Evolutionary conservation across 2,113 vertebrate species (phyloP).

Genomic region (Neoarius graeffei): DNA sequence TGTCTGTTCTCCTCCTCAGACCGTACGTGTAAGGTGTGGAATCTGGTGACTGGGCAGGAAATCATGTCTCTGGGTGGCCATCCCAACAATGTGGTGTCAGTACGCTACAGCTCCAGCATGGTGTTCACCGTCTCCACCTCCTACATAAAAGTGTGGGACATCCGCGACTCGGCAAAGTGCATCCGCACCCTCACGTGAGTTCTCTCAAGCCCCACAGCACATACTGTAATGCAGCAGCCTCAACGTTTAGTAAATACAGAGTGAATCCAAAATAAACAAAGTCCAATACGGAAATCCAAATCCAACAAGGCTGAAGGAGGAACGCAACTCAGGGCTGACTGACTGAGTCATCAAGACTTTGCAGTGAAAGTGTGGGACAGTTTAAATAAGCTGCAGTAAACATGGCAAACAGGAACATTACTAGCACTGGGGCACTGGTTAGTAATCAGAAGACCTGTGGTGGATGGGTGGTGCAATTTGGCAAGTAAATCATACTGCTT

Average conservation of each 20-base stretch:
- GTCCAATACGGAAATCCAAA: not conserved
- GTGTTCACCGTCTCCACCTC: conserved; percentile 97
- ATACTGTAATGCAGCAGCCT: not conserved
- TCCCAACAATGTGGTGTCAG: conserved; percentile 91
- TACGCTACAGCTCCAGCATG: conserved; percentile 93
- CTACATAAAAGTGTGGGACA: conserved; percentile 98
- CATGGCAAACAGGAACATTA: not conserved
- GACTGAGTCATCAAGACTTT: not conserved
- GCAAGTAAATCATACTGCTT: not conserved
- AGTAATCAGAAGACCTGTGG: not conserved
- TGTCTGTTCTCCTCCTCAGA: conserved; percentile 68
- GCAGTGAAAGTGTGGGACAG: not conserved
- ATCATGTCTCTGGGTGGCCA: conserved; percentile 88
- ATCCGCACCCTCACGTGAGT: conserved; percentile 93
- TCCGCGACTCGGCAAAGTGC: conserved; percentile 94
- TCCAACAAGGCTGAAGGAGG: not conserved
- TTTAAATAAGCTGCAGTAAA: not conserved
- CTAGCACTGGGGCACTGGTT: not conserved
- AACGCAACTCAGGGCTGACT: not conserved
- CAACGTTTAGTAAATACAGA: not conserved
- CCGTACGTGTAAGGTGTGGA: conserved; percentile 98
- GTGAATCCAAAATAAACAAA: not conserved
- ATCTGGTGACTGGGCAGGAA: conserved; percentile 96
- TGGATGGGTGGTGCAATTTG: not conserved
- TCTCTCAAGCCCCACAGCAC: not conserved